A percentile compares a stretch with the other conserved stretches of the same genome.
Evolutionary conservation across 2,113 vertebrate genomes (phyloP).

Genomic region (Zosterops hypoxanthus): DNA sequence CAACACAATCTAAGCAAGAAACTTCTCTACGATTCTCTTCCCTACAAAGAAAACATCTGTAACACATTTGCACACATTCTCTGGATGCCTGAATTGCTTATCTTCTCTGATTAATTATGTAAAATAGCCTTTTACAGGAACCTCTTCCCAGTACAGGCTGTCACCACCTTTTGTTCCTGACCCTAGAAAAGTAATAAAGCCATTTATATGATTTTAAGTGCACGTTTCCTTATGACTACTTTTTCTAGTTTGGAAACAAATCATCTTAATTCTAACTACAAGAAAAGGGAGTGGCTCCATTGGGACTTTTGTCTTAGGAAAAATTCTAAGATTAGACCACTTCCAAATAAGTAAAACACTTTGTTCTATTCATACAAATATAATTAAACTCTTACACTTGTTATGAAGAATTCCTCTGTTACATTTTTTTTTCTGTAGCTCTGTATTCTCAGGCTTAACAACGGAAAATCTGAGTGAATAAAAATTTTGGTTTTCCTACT

Average conservation of each 20-base stretch:
- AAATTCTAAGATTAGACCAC: neutral
- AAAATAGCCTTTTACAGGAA: neutral
- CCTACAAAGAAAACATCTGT: neutral
- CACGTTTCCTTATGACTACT: neutral
- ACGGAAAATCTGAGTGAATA: neutral
- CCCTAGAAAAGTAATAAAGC: neutral
- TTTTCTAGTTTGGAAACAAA: neutral
- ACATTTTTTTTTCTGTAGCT: neutral
- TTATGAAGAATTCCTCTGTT: neutral
- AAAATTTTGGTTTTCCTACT: neutral
- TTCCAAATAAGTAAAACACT: conserved; percentile 21
- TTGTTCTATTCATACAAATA: neutral
- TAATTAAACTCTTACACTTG: conserved; percentile 1
- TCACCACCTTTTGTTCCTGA: neutral
- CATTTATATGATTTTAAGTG: neutral
- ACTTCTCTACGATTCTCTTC: neutral
- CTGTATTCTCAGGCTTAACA: neutral
- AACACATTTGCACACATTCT: neutral
- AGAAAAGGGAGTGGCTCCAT: neutral
- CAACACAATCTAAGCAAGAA: neutral
- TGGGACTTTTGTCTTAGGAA: neutral
- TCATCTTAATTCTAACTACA: neutral
- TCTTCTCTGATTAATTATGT: neutral
- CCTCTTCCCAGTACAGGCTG: neutral
- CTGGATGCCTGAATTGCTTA: neutral